Evolutionary conservation across 2,888 invertebrate species (phyloP), one percentile per base, ranked within the genome.

Genomic region (Silvanus unidentatus): DNA sequence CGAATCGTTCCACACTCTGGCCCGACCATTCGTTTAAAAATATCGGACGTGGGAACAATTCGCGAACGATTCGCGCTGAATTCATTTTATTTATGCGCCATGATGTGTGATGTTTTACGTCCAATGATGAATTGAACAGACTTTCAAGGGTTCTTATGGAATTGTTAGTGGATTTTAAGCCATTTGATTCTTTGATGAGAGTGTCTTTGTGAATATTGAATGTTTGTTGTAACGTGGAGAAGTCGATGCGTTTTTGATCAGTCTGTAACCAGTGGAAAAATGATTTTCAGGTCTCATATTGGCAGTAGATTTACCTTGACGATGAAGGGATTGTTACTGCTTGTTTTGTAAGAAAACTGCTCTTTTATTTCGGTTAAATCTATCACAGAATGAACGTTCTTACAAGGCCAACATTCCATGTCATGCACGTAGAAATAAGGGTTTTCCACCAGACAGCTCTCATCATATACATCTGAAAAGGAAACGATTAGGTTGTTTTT

Each of bases 341-440:
- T 81, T 50, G 74, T 75, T 43, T 51, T 54, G 40, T 56, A 49
- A 32, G 48, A 39, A 49, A 70, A 71, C 41, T 74, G 72, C 48
- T 77, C 75, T 47, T 72, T 73, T 45, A 79, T 77, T 40, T 78
- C 77, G 44, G 79, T 76, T 40, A 88, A 70, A 67, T 87, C 81
- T 43, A 82, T 73, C 30, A 91, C 76, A 59, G 80, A 80, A 53
- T 77, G 77, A 0, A 88, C 78, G 57, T 78, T 73, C 61, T 82
- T 82, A 61, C 91, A 92, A 0, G 90, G 88, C 79, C 85, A 86
- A 64, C 91, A 91, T 64, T 88, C 88, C 76, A 90, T 82, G 60
- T 88, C 86, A n/a, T 78, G 75, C 8, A 89, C 80, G 64, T 81
- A 80, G 66, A 88, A 92, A 65, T 83, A 88, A 10, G 91, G 91